Base-by-base conservation (phyloP, 2,888 invertebrate genomes). In the Drosophila macrothrix region DNA sequence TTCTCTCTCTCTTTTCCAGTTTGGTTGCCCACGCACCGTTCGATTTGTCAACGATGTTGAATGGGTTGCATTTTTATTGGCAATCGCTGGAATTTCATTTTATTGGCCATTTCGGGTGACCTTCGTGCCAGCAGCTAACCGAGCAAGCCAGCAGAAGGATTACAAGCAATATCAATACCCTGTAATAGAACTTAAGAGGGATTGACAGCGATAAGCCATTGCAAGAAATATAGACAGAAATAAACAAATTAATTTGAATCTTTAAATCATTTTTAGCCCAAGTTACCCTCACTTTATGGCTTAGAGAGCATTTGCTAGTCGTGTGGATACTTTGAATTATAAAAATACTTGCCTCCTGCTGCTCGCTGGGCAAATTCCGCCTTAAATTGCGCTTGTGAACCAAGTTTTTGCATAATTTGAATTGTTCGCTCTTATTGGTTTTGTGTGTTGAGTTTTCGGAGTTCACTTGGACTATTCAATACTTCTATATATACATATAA, bases 61-160 rank as follows among this genome's bases (percentile, higher is more conserved):
- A 83, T 84, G 83, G 88, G 76, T 80, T 88, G 86, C 90, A 83
- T 77, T 90, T 84, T 84, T 84, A 82, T 88, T 86, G 82, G 76
- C 87, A 73, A 86, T 76, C 66, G 67, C 74, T 76, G 88, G 85
- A 84, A 89, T 84, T 84, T 84, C 87, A 84, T 84, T 88, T 84
- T 89, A 84, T 84, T 84, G 89, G 87, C 84, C 89, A 84, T 88
- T 84, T 84, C 54, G 84, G 84, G 73, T 82, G 84, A 84, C 89
- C 84, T 84, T 88, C 83, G 86, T 55, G 73, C 53, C 59, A 56
- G 39, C 52, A 55, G 71, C 37, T 16, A 16, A 46, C 22, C 22
- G 7, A 9, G 46, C 25, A 14, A 16, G 46, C 46, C 19, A 29
- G 43, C 4, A 12, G 22, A 31, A 35, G 35, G 25, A 39, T 22